Evolutionary conservation across 2,113 vertebrate genomes (phyloP).

Genomic region (Trichechus manatus): DNA sequence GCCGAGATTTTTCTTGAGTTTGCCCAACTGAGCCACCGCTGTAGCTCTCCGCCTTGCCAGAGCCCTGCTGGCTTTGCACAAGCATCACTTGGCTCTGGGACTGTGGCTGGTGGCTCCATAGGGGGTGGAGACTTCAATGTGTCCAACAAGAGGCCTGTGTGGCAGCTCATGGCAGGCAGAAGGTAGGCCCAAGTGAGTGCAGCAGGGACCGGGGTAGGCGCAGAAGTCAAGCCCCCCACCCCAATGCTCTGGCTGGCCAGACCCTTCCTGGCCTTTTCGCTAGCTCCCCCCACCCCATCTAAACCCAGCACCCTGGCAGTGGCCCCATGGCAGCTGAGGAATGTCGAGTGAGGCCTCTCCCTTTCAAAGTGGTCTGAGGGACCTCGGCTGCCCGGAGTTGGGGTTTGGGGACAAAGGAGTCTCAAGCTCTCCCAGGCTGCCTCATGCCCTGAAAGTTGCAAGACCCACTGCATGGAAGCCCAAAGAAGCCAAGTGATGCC

Average conservation of each 20-base stretch:
- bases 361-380: constrained; percentile 65
- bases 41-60: rapidly evolving
- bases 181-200: background rate
- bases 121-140: background rate
- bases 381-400: background rate
- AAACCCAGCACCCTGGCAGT: constrained; percentile 20
- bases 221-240: background rate
- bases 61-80: background rate
- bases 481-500: background rate
- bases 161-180: background rate
- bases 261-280: background rate
- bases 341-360: constrained; percentile 66
- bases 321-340: constrained; percentile 64
- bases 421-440: background rate
- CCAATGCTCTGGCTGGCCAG: background rate
- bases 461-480: background rate
- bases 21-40: background rate
- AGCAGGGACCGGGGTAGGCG: background rate
- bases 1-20: background rate
- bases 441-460: background rate
- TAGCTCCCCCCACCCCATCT: too few relatives aligned
- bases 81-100: background rate
- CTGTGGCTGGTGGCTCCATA: background rate
- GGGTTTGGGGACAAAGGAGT: background rate
- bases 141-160: background rate